Percentiles rank a stretch among this genome's conserved stretches.
phyloP scores from a whole-genome alignment of 1,140 invertebrate species.

The Drosophila arawakana region DNA sequence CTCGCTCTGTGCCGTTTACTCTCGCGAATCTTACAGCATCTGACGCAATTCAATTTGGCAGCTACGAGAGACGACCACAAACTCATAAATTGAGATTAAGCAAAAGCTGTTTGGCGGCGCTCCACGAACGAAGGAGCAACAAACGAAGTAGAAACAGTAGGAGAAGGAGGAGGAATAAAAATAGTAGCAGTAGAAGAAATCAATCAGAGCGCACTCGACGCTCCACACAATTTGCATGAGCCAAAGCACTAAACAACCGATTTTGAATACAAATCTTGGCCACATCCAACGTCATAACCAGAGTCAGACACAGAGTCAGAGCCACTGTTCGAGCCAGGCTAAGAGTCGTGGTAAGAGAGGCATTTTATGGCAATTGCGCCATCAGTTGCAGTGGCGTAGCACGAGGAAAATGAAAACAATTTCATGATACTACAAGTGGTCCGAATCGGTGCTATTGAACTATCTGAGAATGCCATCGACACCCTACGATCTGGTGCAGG shows the following conservation, averaged over 20 bases:
- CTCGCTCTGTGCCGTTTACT: not conserved
- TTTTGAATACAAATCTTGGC: slow-evolving; percentile 13
- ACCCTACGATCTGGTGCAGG: slow-evolving; percentile 96
- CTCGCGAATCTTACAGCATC: slow-evolving; percentile 45
- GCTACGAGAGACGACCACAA: slow-evolving; percentile 56
- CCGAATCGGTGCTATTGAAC: slow-evolving; percentile 84
- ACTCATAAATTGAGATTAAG: slow-evolving; percentile 80
- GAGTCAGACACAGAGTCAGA: slow-evolving; percentile 29
- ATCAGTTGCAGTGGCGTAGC: slow-evolving; percentile 83
- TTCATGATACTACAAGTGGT: slow-evolving; percentile 85
- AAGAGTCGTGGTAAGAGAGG: slow-evolving; percentile 58
- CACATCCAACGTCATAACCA: slow-evolving; percentile 29
- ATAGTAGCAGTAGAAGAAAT: slow-evolving; percentile 44
- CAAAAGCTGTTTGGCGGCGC: slow-evolving; percentile 46
- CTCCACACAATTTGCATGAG: slow-evolving; percentile 77
- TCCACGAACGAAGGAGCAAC: too few relatives aligned
- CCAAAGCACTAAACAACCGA: slow-evolving; percentile 52
- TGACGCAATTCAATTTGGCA: slow-evolving; percentile 80
- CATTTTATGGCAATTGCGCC: slow-evolving; percentile 81
- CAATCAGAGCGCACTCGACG: slow-evolving; percentile 70
- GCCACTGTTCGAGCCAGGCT: slow-evolving; percentile 32
- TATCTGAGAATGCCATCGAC: slow-evolving; percentile 91
- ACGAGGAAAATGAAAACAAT: slow-evolving; percentile 84
- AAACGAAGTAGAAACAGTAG: not conserved
- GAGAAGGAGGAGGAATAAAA: slow-evolving; percentile 12